Base-by-base conservation (phyloP, 1,140 invertebrate genomes). In the Macrocentrus cingulum region DNA sequence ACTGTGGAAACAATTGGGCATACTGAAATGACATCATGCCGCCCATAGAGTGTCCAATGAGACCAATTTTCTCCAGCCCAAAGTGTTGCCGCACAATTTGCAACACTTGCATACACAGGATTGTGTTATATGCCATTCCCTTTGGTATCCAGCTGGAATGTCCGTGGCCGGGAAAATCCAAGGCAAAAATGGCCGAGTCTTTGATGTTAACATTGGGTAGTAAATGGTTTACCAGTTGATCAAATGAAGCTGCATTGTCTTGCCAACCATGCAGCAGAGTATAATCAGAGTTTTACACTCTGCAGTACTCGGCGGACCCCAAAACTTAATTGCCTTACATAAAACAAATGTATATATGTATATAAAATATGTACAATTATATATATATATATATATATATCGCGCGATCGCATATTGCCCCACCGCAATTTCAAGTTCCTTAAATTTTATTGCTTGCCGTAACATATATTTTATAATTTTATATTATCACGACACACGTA, bases 241-340 rank as follows among this genome's bases (percentile, higher is more conserved):
- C 88, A 77, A 89, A 91, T 1, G 85, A 85, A 1, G 84, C 87
- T 9, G 87, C 86, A 71, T 90, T 91, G 63, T 89, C 87, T 74
- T 87, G 66, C 88, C 88, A 91, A 1, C 90, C 90, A 69, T 92
- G 90, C 36, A 91, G 63, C 0, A n/a, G n/a, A n/a, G n/a, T n/a
- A n/a, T n/a, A n/a, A n/a, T n/a, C n/a, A n/a, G n/a, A n/a, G n/a
- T n/a, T n/a, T n/a, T n/a, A n/a, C n/a, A n/a, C n/a, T n/a, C n/a
- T n/a, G 84, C 83, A 11, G 92, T 65, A 44, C 91, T 83, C 0
- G 89, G 89, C 37, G 81, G 81, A 8, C 87, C 87, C 84, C 88
- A 91, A 73, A 84, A 80, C 77, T 89, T 90, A 7, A 68, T 79
- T 74, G 36, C 36, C n/a, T n/a, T n/a, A n/a, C n/a, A n/a, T n/a